Evolutionary conservation across 2,888 invertebrate genomes (phyloP), one percentile per base, ranked within the genome.

Genomic region (Acrobasis repandana): DNA sequence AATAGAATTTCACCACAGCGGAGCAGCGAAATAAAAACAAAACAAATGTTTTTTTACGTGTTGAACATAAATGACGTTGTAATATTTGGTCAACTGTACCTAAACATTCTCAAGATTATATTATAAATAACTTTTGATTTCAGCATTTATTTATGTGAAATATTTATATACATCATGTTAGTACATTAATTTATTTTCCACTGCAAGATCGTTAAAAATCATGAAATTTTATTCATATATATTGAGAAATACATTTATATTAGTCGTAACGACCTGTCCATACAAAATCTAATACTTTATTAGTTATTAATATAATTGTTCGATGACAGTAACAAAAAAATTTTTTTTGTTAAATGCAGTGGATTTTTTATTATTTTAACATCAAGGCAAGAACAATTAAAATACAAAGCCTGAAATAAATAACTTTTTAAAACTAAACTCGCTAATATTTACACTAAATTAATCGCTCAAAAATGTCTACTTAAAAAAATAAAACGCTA

Each of bases 401-500:
- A 62, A 51, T 49, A 64, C 51, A 59, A 58, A 62, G 54, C 57
- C 60, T 51, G 56, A 64, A 72, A 70, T 70, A 72, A 72, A 70
- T 70, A 68, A 61, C 58, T 43, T 60, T 61, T 67, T 64, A 66
- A 64, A 65, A 70, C 67, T 67, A 66, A 67, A 65, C 56, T 60
- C 16, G 2, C 18, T 52, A 65, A 63, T 70, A 70, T 72, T 68
- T 72, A 72, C 72, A 70, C 50, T 65, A 61, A 62, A 64, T n/a
- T 43, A 64, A 65, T 58, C 51, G 67, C 67, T 67, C 68, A 69
- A 73, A 73, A 73, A 71, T 68, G 60, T 72, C 73, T 72, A 76
- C 70, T 74, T 76, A 79, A 71, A 78, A 77, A 76, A 78, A 76
- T 69, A 75, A 71, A 74, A 67, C 68, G 58, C 67, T 63, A 72